Percentiles rank a stretch among this genome's conserved stretches.
Evolutionary conservation across 2,113 vertebrate genomes (phyloP).

Genomic region (Amazona guildingii): DNA sequence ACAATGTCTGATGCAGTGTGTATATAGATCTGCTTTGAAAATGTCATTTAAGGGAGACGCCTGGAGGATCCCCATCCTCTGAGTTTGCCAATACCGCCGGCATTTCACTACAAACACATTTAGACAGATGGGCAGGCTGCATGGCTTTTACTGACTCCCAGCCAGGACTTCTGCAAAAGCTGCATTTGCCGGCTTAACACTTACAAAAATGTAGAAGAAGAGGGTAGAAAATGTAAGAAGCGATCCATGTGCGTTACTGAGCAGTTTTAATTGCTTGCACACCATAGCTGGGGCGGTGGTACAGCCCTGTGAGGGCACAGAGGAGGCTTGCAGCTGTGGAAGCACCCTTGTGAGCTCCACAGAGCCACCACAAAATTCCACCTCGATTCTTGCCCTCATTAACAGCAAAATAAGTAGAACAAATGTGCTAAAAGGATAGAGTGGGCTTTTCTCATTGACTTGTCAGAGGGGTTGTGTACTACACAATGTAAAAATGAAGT

Average conservation of each 20-base stretch:
- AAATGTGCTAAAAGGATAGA: background rate
- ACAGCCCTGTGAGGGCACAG: rapidly evolving
- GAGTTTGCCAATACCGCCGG: background rate
- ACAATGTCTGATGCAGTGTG: background rate
- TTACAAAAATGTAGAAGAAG: background rate
- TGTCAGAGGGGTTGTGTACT: background rate
- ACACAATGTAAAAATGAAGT: background rate
- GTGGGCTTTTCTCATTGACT: background rate
- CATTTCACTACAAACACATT: background rate
- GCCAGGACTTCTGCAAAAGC: background rate
- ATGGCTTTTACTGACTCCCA: background rate
- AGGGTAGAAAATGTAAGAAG: background rate
- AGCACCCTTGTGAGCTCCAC: background rate
- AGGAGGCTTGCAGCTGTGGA: background rate
- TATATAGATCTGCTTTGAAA: constrained; percentile 30
- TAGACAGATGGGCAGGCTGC: background rate
- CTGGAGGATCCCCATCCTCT: background rate
- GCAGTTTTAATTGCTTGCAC: background rate
- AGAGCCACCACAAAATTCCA: background rate
- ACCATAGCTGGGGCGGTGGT: rapidly evolving
- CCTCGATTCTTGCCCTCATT: background rate
- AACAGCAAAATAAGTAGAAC: background rate
- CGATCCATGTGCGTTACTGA: background rate
- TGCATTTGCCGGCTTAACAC: background rate
- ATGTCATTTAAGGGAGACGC: background rate